A percentile compares a stretch with the other conserved stretches of the same genome.
phyloP scores from a whole-genome alignment of 2,113 vertebrate species.

The Melanerpes formicivorus region DNA sequence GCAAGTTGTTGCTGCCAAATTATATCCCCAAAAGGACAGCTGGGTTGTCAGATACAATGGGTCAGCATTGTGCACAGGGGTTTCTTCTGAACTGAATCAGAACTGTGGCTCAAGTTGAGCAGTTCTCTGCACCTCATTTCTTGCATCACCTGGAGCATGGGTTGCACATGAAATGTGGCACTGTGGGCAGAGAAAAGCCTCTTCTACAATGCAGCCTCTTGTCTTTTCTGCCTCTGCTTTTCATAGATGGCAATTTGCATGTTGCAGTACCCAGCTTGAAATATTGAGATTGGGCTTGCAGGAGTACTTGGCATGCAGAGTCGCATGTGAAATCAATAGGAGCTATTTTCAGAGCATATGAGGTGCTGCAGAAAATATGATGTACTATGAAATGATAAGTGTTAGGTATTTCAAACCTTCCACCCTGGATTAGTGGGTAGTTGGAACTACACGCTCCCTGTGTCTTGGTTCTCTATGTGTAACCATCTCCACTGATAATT shows the following conservation, averaged over 20 bases:
- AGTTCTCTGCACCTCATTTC: not conserved
- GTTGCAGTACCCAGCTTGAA: not conserved
- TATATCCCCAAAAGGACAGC: not conserved
- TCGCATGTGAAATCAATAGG: conserved; percentile 32
- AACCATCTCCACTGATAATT: not conserved
- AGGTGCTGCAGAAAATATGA: conserved; percentile 35
- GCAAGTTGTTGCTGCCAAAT: not conserved
- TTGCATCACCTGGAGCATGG: not conserved
- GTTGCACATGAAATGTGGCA: rapidly evolving
- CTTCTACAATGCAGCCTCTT: not conserved
- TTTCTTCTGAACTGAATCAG: not conserved
- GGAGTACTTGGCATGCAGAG: not conserved
- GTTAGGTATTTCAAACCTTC: conserved; percentile 16
- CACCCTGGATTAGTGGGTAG: conserved; percentile 9
- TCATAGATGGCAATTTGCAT: not conserved
- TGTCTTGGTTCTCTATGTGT: not conserved
- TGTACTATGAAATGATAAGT: conserved; percentile 5
- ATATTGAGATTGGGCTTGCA: not conserved
- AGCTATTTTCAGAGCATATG: conserved; percentile 9
- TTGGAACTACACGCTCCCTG: not conserved
- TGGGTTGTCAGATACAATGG: not conserved
- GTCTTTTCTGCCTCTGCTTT: not conserved
- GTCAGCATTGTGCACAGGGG: rapidly evolving
- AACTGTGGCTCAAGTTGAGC: not conserved
- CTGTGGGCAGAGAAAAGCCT: not conserved